Percentiles rank a stretch among this genome's conserved stretches.
Evolutionary conservation across 2,888 invertebrate species (phyloP).

Genomic region (Acleris cristana): DNA sequence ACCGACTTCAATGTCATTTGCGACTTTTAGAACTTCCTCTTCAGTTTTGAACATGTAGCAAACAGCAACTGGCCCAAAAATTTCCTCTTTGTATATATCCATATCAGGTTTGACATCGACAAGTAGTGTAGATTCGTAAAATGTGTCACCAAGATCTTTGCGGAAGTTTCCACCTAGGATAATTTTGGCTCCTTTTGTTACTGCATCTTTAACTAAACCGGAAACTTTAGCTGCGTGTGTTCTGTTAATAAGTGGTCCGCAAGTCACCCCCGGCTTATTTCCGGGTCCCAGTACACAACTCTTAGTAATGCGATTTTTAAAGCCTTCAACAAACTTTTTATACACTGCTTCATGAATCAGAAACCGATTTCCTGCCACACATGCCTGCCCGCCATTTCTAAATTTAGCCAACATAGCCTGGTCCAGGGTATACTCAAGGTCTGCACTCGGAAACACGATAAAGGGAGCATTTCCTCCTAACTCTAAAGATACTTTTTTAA

Average conservation of each 20-base stretch:
- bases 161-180: slow-evolving; percentile 90
- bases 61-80: slow-evolving; percentile 97
- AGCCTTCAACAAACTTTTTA: slow-evolving; percentile 90
- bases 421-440: slow-evolving; percentile 92
- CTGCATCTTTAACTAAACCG: slow-evolving; percentile 92
- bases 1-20: slow-evolving; percentile 93
- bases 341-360: slow-evolving; percentile 91
- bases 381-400: slow-evolving; percentile 98
- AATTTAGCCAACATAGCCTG: slow-evolving; percentile 97
- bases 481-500: slow-evolving; percentile 96
- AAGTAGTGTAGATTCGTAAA: slow-evolving; percentile 95
- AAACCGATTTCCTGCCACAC: slow-evolving; percentile 96
- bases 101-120: slow-evolving; percentile 90
- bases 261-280: slow-evolving; percentile 86
- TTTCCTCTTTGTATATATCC: slow-evolving; percentile 93
- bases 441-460: slow-evolving; percentile 96
- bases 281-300: slow-evolving; percentile 93
- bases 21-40: slow-evolving; percentile 92
- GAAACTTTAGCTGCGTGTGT: slow-evolving; percentile 93
- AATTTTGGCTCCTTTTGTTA: slow-evolving; percentile 91
- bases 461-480: slow-evolving; percentile 99
- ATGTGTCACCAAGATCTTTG: slow-evolving; percentile 87
- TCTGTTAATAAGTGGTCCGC: slow-evolving; percentile 96
- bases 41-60: slow-evolving; percentile 94
- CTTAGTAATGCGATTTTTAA: slow-evolving; percentile 86